These are phyloP conservation scores for Andrena praecox DNA, from an alignment of 2,888 invertebrate species.

Conservation along the genomic window DNA sequence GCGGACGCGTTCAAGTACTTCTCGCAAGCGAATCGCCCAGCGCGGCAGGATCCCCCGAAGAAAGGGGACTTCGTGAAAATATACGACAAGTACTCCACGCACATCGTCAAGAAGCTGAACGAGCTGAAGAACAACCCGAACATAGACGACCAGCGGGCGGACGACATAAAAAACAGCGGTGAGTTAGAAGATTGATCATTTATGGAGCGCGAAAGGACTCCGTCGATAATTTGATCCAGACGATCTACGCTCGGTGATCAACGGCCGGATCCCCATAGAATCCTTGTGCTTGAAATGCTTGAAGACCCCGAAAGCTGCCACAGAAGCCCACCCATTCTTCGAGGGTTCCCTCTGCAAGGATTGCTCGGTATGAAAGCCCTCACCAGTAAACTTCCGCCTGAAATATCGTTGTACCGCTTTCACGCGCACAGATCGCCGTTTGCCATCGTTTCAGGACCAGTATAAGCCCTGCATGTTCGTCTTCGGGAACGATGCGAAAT, in stretches of 20 bases:
- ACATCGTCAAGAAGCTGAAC: slow-evolving; percentile 70
- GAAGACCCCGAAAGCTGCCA: slow-evolving; percentile 31
- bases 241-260: slow-evolving; percentile 58
- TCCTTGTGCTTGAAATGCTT: slow-evolving; percentile 78
- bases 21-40: neutral
- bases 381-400: neutral
- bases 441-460: slow-evolving; percentile 40
- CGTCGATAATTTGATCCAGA: slow-evolving; percentile 52
- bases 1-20: slow-evolving; percentile 70
- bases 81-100: slow-evolving; percentile 72
- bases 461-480: slow-evolving; percentile 78
- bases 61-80: slow-evolving; percentile 49
- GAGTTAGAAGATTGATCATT: slow-evolving; percentile 9
- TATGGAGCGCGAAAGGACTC: too few species aligned
- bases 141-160: slow-evolving; percentile 67
- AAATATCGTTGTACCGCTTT: neutral
- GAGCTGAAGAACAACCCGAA: slow-evolving; percentile 68
- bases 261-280: slow-evolving; percentile 53
- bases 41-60: slow-evolving; percentile 5
- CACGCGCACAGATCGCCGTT: neutral
- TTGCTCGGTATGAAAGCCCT: slow-evolving; percentile 76
- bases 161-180: slow-evolving; percentile 71
- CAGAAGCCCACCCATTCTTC: slow-evolving; percentile 81
- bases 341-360: slow-evolving; percentile 79
- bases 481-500: slow-evolving; percentile 82